These are phyloP conservation scores for Cheilosia vulpina DNA, from an alignment of 2,888 invertebrate species.

Conservation along the genomic window DNA sequence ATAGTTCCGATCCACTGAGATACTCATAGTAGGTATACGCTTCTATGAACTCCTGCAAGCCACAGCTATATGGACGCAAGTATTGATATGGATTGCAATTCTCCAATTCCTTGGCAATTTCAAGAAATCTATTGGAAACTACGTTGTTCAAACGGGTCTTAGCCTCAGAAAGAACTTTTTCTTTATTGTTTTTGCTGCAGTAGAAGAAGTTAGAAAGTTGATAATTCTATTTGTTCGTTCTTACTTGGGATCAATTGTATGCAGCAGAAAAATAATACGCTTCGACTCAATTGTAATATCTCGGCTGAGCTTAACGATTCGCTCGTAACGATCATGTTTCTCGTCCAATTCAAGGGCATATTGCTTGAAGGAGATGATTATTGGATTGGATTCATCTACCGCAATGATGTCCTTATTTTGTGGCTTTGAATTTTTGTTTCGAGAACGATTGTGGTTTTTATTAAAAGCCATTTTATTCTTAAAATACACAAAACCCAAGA, in stretches of 20 bases:
- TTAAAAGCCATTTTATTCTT: slow-evolving; percentile 51
- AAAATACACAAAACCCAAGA: neutral
- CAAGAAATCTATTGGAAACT: slow-evolving; percentile 84
- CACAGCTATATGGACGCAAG: slow-evolving; percentile 87
- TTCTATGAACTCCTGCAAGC: slow-evolving; percentile 92
- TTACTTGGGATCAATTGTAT: slow-evolving; percentile 86
- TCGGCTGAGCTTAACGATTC: slow-evolving; percentile 91
- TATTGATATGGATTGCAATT: slow-evolving; percentile 89
- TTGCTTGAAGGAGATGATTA: slow-evolving; percentile 84
- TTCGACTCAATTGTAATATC: slow-evolving; percentile 96
- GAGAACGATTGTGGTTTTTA: slow-evolving; percentile 41
- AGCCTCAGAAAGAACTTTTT: slow-evolving; percentile 86
- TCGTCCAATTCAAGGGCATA: slow-evolving; percentile 88
- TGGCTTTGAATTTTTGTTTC: slow-evolving; percentile 30
- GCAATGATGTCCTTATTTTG: slow-evolving; percentile 37
- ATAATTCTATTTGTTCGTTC: neutral
- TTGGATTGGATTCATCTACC: slow-evolving; percentile 80
- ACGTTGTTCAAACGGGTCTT: slow-evolving; percentile 87
- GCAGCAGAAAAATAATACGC: slow-evolving; percentile 93
- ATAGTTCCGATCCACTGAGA: slow-evolving; percentile 86
- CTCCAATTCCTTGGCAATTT: slow-evolving; percentile 90
- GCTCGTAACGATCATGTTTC: slow-evolving; percentile 92
- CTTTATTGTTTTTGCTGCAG: slow-evolving; percentile 85
- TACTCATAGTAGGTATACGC: slow-evolving; percentile 91
- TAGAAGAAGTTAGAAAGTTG: no score